Evolutionary conservation across 92 coral and sea anemone genomes (phyloP), one percentile per base, ranked within the genome.

Genomic region (Diadumene lineata): DNA sequence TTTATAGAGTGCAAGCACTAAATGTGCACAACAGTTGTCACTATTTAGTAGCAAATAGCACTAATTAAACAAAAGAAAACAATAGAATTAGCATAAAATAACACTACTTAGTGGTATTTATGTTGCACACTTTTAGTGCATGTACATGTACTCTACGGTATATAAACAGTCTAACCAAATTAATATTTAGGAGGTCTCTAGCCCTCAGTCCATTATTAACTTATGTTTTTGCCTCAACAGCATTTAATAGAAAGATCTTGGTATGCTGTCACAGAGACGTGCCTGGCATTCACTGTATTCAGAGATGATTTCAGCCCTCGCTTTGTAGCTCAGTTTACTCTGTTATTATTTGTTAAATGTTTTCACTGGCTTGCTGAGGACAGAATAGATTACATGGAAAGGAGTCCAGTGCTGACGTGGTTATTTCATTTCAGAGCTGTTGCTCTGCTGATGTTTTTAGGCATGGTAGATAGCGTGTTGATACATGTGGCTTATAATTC

Each of bases 211-310:
- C n/a, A 2, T 33, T 63, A 28, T 63, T 18, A 63, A 17, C 15
- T n/a, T 22, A 69, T 8, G 8, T 18, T 50, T 7, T 76, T 68
- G 8, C 50, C 11, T 2, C 79, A 83, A 34, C 73, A 94, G 98
- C 98, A 94, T 86, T 79, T 94, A 29, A 94, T 94, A 11, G 98
- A 94, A 70, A 81, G 97, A 71, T 94, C 98, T 1, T 94, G 98
- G 98, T 94, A 94, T 69, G 98, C 98, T 56, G 98, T 94, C 51
- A 94, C 98, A 38, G 98, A 94, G 65, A 94, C 98, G 43, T 94
- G 98, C 79, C 85, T 94, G 77, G 98, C 98, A 18, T 94, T 94
- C 77, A 94, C 98, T 28, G 98, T 94, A 66, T 94, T 94, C 72
- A 88, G 98, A 50, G 98, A 94, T 82, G 97, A 94, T 79, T 94